Base-by-base conservation (phyloP, 2,113 vertebrate genomes). In the Toxotes jaculatrix region DNA sequence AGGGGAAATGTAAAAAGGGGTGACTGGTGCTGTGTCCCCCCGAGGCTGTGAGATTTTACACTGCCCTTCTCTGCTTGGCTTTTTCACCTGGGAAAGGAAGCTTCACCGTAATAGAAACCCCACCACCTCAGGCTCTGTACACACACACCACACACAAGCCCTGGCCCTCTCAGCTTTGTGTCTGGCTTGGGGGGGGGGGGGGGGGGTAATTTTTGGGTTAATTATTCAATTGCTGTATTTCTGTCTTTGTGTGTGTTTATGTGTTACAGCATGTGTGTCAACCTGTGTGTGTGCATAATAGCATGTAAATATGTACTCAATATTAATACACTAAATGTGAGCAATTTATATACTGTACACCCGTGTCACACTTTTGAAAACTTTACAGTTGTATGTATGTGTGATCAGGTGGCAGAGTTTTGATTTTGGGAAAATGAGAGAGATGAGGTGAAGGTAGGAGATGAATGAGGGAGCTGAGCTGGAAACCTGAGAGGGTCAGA, bases 51-150 rank as follows among this genome's bases (percentile, higher is more conserved):
- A 87, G 88, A 89, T 90, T 86, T 82, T 81, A 79, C 64, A 62
- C 62, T 69, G 51, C 43, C 10, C 81, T 63, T 45, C 36, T 80
- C 77, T 79, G 45, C n/a, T 74, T 82, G 60, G 55, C 62, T 83
- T 84, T 80, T 86, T 88, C 85, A 89, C 90, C 84, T 91, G 91
- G 83, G 88, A 93, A 91, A 91, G 87, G 87, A 93, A 91, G 88
- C 85, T 60, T 82, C 13, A 14, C 77, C 91, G 91, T 84, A 91
- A 92, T 77, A 61, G 79, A 89, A 89, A 86, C 85, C 86, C 12
- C 70, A 73, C n/a, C 45, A 87, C 90, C 91, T 76, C 23, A 53
- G 89, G 91, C 86, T 64, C 57, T 76, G 31, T 56, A 60, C 17
- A 40, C 67, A 77, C 67, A 82, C 36, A 55, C 36, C 31, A 57